Base-by-base conservation (phyloP, 2,888 invertebrate genomes). In the Drosophila cracens region DNA sequence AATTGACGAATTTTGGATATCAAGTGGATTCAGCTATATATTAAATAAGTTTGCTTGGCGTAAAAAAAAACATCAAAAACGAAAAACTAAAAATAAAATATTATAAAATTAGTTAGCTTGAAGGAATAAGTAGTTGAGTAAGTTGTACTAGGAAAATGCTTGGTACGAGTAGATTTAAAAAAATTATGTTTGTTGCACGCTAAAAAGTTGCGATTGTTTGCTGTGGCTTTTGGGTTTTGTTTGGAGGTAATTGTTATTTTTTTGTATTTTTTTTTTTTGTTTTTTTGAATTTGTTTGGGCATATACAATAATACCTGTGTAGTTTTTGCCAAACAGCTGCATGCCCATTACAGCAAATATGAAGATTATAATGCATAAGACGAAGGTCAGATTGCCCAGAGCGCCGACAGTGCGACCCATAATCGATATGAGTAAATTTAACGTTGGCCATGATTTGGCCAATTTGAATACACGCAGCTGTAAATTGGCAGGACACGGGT, bases 291-390 rank as follows among this genome's bases (percentile, higher is more conserved):
- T 74, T 60, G 29, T 60, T 70, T 57, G 66, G 70, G 68, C 94
- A 94, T 74, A 74, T 74, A 63, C 64, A 64, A 60, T 85, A 87
- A 81, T 91, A 96, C 96, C 97, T 94, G 95, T 95, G 93, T 99
- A 99, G 94, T 98, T 97, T 94, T 97, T 97, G 91, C 98, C 98
- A 95, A 99, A 99, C 91, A 99, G 95, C 94, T 99, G 99, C 98
- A 99, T 99, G 93, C 99, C 99, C 98, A 99, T 99, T 92, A 99
- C 99, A 94, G 99, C 99, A 94, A 99, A 99, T 94, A 99, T 99
- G 95, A 99, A 99, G 95, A 99, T 98, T 94, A 99, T 99, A 94
- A 99, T 99, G 94, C 97, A 98, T 94, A 99, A 95, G 92, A 99
- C 99, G 95, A 99, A 98, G 92, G 98, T 98, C 94, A 99, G 95